These are phyloP conservation scores for Pangasius macronema DNA, from an alignment of 2,797 vertebrate genomes.

Conservation along the genomic window DNA sequence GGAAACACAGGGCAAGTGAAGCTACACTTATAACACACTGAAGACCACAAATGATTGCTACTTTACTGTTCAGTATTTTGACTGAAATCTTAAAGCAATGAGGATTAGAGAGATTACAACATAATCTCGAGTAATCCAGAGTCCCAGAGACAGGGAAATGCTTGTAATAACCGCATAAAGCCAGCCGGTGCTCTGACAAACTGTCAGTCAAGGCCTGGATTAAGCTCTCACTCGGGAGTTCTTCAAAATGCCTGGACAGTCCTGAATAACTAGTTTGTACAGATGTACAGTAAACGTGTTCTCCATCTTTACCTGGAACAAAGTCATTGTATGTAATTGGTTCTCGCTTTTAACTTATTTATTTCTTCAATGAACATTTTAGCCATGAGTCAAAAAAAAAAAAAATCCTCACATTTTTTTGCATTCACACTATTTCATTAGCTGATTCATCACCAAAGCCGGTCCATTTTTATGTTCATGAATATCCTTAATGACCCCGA, in stretches of 20 bases:
- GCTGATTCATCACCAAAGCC: constrained; percentile 22
- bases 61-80: constrained; percentile 95
- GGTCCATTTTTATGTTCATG: constrained; percentile 72
- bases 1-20: constrained; percentile 60
- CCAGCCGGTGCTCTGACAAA: constrained; percentile 84
- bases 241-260: constrained; percentile 63
- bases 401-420: constrained; percentile 53
- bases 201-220: constrained; percentile 84
- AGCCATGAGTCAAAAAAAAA: constrained; percentile 59
- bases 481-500: constrained; percentile 59
- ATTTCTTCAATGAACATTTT: constrained; percentile 63
- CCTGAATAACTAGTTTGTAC: constrained; percentile 59
- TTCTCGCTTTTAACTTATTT: constrained; percentile 60
- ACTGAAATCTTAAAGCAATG: constrained; percentile 97
- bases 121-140: constrained; percentile 99
- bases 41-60: constrained; percentile 88
- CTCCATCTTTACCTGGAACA: constrained; percentile 67
- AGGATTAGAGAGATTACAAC: constrained; percentile 99
- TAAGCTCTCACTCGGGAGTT: constrained; percentile 74
- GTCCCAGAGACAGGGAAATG: constrained; percentile 89
- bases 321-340: constrained; percentile 59
- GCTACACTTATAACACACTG: constrained; percentile 81
- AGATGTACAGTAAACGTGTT: constrained; percentile 70
- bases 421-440: constrained; percentile 65
- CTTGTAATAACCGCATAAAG: constrained; percentile 85